These are phyloP conservation scores for Oscarella lobularis DNA, from an alignment of 37 sponge, comb jelly and placozoan genomes.

Conservation along the genomic window DNA sequence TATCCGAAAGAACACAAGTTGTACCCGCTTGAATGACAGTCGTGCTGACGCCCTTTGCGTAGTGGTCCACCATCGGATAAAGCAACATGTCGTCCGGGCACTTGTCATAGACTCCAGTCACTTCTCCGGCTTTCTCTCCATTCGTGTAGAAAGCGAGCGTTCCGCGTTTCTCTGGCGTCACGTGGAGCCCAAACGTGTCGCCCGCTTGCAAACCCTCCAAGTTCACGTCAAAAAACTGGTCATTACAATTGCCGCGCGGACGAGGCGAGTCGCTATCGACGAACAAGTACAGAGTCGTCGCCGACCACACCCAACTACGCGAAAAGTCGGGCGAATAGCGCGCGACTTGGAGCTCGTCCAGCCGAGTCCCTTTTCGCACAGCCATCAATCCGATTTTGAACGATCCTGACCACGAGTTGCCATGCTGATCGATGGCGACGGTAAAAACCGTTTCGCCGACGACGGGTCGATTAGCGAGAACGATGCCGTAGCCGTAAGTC, in stretches of 20 bases:
- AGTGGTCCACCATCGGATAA: conserved; percentile 73
- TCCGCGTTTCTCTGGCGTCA: conserved; percentile 41
- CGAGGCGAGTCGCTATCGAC: background rate
- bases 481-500: conserved; percentile 61
- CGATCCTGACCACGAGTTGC: conserved; percentile 74
- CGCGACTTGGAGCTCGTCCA: conserved; percentile 22
- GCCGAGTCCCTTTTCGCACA: background rate
- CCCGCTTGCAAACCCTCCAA: conserved; percentile 50
- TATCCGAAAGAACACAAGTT: too few species aligned
- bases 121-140: conserved; percentile 29
- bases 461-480: conserved; percentile 33
- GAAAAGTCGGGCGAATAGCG: conserved; percentile 67
- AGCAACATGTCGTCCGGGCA: conserved; percentile 36
- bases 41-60: conserved; percentile 65
- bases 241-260: conserved; percentile 9
- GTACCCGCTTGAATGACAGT: too few species aligned
- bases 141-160: conserved; percentile 51
- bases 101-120: conserved; percentile 33
- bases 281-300: conserved; percentile 45
- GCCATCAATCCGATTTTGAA: conserved; percentile 68
- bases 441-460: conserved; percentile 61
- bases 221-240: conserved; percentile 26
- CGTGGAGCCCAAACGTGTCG: conserved; percentile 36
- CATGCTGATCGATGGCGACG: conserved; percentile 38
- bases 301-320: conserved; percentile 67